Conservation (phyloP, 2,113 vertebrate species). For the Butastur rufipennis region DNA sequence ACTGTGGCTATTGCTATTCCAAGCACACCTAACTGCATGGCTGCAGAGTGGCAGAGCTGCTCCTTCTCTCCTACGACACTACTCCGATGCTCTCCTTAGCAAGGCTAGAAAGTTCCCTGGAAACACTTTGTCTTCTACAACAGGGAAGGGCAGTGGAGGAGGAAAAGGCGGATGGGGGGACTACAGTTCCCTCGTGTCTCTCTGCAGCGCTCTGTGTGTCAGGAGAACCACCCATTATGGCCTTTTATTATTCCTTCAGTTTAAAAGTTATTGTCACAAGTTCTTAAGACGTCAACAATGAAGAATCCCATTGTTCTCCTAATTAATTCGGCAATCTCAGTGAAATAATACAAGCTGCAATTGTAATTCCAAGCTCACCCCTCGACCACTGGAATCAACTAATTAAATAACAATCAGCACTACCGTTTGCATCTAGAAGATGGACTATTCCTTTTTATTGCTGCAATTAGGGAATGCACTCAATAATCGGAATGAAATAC, state of each 20-base stretch:
- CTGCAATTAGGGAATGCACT: constrained; percentile 73
- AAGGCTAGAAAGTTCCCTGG: neutral
- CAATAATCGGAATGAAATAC: constrained; percentile 75
- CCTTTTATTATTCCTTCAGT: neutral
- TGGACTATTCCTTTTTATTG: constrained; percentile 73
- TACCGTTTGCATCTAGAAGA: constrained; percentile 65
- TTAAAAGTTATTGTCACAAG: constrained; percentile 52
- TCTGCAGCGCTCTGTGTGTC: neutral
- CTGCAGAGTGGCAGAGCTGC: neutral
- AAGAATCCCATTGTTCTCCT: constrained; percentile 68
- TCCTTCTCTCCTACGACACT: neutral
- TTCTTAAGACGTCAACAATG: constrained; percentile 66
- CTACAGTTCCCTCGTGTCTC: neutral
- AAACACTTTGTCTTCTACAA: neutral
- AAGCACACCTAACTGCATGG: neutral
- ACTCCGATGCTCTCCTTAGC: neutral
- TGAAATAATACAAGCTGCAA: constrained; percentile 70
- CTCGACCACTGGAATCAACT: constrained; percentile 75
- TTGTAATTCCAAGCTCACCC: constrained; percentile 75
- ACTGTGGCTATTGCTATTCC: neutral
- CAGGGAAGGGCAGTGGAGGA: neutral
- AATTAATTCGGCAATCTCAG: constrained; percentile 72
- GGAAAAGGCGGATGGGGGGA: neutral
- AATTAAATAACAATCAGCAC: constrained; percentile 79
- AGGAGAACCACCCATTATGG: neutral